Conservation (phyloP, 1,140 invertebrate species). For the Penaeus chinensis region DNA sequence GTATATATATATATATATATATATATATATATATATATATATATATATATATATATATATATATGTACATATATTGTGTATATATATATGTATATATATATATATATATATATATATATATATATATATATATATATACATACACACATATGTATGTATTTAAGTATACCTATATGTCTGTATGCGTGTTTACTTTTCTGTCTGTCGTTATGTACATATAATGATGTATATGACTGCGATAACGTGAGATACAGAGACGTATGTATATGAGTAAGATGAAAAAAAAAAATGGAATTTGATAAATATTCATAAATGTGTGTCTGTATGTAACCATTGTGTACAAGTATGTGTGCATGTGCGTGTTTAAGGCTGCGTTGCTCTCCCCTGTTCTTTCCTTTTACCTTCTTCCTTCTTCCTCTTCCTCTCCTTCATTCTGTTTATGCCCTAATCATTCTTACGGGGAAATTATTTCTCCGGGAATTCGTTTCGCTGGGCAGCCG, state of each 20-base stretch:
- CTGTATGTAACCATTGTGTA: neutral
- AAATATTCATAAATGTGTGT: constrained; percentile 8
- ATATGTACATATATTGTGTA: too few species aligned
- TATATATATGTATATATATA: too few species aligned
- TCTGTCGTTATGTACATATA: neutral
- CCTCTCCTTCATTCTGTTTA: neutral
- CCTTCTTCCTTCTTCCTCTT: neutral
- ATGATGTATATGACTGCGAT: neutral
- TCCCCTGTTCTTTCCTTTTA: neutral
- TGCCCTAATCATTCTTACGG: too few species aligned
- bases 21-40: neutral
- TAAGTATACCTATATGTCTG: neutral
- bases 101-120: too few species aligned
- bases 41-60: neutral
- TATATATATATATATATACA: neutral
- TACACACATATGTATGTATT: neutral
- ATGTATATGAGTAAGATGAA: neutral
- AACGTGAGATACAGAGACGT: neutral
- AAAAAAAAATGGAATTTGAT: neutral
- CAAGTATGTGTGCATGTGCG: neutral
- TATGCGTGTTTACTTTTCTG: neutral
- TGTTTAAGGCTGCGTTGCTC: neutral
- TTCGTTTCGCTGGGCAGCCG: too few species aligned
- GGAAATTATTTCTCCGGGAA: too few species aligned
- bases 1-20: constrained; percentile 7